phyloP scores from a whole-genome alignment of 2,797 vertebrate species.

The Tapera naevia region DNA sequence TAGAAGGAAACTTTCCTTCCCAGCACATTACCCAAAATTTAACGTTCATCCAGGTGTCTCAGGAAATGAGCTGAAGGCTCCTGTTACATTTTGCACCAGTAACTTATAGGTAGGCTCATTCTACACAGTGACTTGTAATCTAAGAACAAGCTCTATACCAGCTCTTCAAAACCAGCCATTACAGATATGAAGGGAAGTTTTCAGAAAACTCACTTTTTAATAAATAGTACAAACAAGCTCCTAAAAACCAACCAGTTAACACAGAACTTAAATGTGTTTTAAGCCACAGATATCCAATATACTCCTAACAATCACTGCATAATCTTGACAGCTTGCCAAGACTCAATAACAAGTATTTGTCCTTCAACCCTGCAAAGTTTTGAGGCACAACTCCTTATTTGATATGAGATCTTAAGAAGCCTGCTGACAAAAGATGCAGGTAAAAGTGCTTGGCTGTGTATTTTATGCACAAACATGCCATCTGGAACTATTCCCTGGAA shows the following conservation, averaged over 20 bases:
- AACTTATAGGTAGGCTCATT: background rate
- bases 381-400: background rate
- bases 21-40: background rate
- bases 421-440: background rate
- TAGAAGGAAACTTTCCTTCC: background rate
- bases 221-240: background rate
- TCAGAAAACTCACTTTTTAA: background rate
- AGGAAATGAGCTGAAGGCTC: background rate
- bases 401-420: background rate
- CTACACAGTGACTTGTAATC: background rate
- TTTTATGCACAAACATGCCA: background rate
- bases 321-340: background rate
- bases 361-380: background rate
- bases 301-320: background rate
- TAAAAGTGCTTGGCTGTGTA: background rate
- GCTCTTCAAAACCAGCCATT: background rate
- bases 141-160: background rate
- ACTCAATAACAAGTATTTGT: background rate
- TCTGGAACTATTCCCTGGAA: slow-evolving; percentile 4
- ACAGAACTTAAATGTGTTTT: background rate
- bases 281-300: background rate
- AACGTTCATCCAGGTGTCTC: background rate
- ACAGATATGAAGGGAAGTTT: background rate
- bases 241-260: background rate
- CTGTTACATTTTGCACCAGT: background rate